Evolutionary conservation across 2,888 invertebrate species (phyloP), one percentile per base, ranked within the genome.

Genomic region (Zeuzera pyrina): DNA sequence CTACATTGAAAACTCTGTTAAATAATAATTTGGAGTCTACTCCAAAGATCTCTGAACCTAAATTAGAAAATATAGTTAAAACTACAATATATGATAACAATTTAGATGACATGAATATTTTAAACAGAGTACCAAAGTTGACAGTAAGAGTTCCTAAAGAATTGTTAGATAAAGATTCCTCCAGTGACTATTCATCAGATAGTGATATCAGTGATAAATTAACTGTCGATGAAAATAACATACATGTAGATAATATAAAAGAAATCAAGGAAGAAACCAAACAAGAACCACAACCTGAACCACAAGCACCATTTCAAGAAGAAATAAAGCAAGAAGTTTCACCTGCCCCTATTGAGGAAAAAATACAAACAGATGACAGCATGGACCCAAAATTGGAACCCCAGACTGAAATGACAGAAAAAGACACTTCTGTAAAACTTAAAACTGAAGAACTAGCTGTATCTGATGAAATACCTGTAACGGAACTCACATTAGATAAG

Each of bases 401-500:
- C 23, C 70, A 71, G 53, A 58, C 55, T 56, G 79, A 77, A 45
- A 46, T 47, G 32, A 41, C 46, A 38, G 69, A 71, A 36, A 45
- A 49, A 42, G 66, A 67, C 29, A 40, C 48, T 29, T 48, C 54
- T 37, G 47, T 48, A 35, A 71, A 73, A 47, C 59, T 69, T 21
- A 52, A 55, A 48, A 50, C 62, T 37, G 76, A 79, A 35, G 78
- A 77, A 43, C 62, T 71, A 14, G 39, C 39, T 21, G 40, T 43
- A 12, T 52, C 55, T 14, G 84, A 87, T 13, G 90, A 92, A 49
- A 81, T 89, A 12, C 86, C 88, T 34, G 77, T 88, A 8, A 86
- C 89, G 35, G 92, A 93, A 51, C 63, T 94, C 29, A 88, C 89
- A 41, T 73, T 94, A 22, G 89, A 93, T 52, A 89, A 87, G 39